Conservation (phyloP, 2,797 vertebrate species). For the Cyclopterus lumpus region DNA sequence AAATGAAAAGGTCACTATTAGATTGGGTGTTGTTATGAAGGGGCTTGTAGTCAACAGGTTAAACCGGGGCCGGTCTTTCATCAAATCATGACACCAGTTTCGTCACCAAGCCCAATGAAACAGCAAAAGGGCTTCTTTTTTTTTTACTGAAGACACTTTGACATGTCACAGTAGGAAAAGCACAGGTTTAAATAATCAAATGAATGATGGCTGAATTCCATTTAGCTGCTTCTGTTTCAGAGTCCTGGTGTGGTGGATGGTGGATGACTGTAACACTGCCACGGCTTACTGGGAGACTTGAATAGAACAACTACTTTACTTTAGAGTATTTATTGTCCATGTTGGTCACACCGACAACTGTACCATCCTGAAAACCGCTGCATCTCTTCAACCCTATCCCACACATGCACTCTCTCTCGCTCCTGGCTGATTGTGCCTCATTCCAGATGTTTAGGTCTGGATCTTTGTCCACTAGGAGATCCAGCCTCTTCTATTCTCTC, state of each 20-base stretch:
- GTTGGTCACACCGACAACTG: background rate
- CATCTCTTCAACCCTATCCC: background rate
- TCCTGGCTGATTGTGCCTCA: background rate
- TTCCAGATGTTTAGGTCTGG: slow-evolving; percentile 10
- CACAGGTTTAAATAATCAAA: background rate
- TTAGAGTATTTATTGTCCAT: background rate
- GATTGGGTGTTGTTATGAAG: background rate
- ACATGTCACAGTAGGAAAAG: background rate
- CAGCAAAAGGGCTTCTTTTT: background rate
- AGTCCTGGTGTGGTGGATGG: background rate
- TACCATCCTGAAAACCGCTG: background rate
- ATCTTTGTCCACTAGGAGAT: background rate
- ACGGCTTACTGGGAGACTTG: background rate
- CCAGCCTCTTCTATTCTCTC: background rate
- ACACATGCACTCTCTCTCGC: background rate
- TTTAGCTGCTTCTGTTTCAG: background rate
- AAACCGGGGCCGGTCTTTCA: slow-evolving; percentile 20
- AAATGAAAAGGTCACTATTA: background rate
- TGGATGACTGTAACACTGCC: background rate
- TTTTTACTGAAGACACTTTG: background rate
- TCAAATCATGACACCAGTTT: background rate
- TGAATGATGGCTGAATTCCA: background rate
- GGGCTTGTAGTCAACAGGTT: slow-evolving; percentile 25
- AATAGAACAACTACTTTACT: too few species aligned
- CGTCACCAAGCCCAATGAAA: background rate